Base-by-base conservation (phyloP, 30 jellyfish, hydroid and myxozoan genomes). In the Sanderia malayensis region DNA sequence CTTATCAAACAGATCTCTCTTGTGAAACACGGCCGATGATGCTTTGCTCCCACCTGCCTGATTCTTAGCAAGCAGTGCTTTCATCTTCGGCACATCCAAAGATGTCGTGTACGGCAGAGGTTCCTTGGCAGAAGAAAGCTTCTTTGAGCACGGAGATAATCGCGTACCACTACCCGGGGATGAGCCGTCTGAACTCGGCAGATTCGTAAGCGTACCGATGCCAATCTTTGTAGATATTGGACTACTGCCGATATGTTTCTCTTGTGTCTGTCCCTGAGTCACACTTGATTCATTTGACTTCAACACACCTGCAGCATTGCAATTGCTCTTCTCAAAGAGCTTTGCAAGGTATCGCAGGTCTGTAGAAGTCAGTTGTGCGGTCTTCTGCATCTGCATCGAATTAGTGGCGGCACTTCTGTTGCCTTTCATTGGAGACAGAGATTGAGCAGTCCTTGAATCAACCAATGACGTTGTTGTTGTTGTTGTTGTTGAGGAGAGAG, bases 171-270 rank as follows among this genome's bases (percentile, higher is more conserved):
- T 15, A 2, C 80, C 74, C 0, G 89, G 82, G 4, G 89, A 82
- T 0, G 89, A 78, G 4, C 89, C 89, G 30, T 78, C 89, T 18
- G 82, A 41, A 61, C 63, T 61, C 0, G 74, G 58, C 0, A 83
- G 73, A 45, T 83, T 83, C 28, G 88, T 73, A 34, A 83, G 74
- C 33, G 95, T 83, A 2, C 95, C 95, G 26, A 83, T 73, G 9
- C 86, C 83, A 21, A 83, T 83, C 64, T 53, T 73, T 0, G 95
- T 73, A n/a, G 95, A 83, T n/a, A 83, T 73, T 21, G 95, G 95
- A 37, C 95, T 83, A 41, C 26, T 70, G n/a, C 84, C 79, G 46
- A 73, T 78, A 0, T 32, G 13, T 13, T 46, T 27, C 13, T 37
- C 69, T 4, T 66, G 71, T 55, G 47, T n/a, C 67, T 44, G 44